Base-by-base conservation (phyloP, 2,797 vertebrate genomes). In the Betta splendens region DNA sequence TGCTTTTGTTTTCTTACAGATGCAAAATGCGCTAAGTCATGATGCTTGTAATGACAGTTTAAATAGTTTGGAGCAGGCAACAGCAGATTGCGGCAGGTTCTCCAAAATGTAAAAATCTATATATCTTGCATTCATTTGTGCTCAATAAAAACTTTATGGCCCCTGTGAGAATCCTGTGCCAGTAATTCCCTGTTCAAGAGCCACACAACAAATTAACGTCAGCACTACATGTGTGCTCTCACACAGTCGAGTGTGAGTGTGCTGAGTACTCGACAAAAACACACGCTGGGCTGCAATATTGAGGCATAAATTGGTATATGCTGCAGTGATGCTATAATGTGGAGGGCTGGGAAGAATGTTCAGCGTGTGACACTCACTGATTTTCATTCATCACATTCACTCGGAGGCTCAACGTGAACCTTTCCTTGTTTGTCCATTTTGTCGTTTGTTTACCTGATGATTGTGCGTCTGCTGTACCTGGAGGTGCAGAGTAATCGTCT, bases 91-190 rank as follows among this genome's bases (percentile, higher is more conserved):
- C 21, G 46, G 23, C 20, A 15, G 58, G 3, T 46, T 25, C 25
- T 53, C 32, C 23, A 28, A 37, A 61, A 69, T 54, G 62, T 50
- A 35, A 28, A 11, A 20, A 17, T 51, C 48, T 16, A 15, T 15
- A 33, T 26, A 42, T 38, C 44, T 49, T 22, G 42, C 42, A 29
- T 65, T 77, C 45, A 29, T 75, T 64, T 61, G 28, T 28, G 43
- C 54, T 60, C 61, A 75, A 82, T 77, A 72, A 40, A 78, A 18
- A 32, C 51, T 50, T 66, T 28, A 64, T 58, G 16, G 49, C 45
- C 56, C 61, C 31, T 45, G 15, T 51, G 69, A 68, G 71, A 69
- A 36, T 52, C 43, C 21, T 48, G 37, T 20, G 58, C 55, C 63
- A 32, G 44, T 53, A 45, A 53, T 40, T 25, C 12, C 26, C 43